These are phyloP conservation scores for Parochlus steinenii DNA, from an alignment of 2,888 invertebrate species.

Conservation along the genomic window DNA sequence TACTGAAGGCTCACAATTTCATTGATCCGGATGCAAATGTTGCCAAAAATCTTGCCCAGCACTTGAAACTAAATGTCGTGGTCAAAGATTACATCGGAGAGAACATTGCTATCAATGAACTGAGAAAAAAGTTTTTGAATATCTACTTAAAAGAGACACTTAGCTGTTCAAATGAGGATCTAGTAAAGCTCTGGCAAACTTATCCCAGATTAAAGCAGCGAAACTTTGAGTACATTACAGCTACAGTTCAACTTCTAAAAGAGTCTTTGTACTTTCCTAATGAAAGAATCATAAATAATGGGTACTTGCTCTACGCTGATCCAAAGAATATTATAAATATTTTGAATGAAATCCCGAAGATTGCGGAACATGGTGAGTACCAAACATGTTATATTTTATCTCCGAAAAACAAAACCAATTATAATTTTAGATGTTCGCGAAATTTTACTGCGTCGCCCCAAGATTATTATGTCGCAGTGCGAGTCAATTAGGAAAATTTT, in stretches of 20 bases:
- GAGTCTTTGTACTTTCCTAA: constrained; percentile 37
- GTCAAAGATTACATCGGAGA: constrained; percentile 13
- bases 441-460: constrained; percentile 39
- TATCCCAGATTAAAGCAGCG: constrained; percentile 27
- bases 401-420: too few species aligned
- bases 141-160: constrained; percentile 29
- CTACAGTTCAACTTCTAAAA: constrained; percentile 37
- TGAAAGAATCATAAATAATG: constrained; percentile 37
- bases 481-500: constrained; percentile 37
- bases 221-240: constrained; percentile 34
- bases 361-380: too few species aligned
- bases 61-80: constrained; percentile 19
- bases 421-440: constrained; percentile 36
- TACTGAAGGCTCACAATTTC: constrained; percentile 27
- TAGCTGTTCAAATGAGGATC: constrained; percentile 23
- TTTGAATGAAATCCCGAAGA: constrained; percentile 33
- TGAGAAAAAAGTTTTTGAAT: constrained; percentile 23
- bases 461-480: constrained; percentile 41
- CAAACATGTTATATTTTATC: too few species aligned
- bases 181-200: constrained; percentile 24
- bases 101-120: constrained; percentile 19
- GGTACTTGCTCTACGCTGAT: constrained; percentile 40
- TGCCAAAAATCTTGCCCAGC: constrained; percentile 21
- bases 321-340: constrained; percentile 40
- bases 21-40: constrained; percentile 29